These are phyloP conservation scores for Mechanitis mazaeus DNA, from an alignment of 2,888 invertebrate genomes.

Conservation along the genomic window DNA sequence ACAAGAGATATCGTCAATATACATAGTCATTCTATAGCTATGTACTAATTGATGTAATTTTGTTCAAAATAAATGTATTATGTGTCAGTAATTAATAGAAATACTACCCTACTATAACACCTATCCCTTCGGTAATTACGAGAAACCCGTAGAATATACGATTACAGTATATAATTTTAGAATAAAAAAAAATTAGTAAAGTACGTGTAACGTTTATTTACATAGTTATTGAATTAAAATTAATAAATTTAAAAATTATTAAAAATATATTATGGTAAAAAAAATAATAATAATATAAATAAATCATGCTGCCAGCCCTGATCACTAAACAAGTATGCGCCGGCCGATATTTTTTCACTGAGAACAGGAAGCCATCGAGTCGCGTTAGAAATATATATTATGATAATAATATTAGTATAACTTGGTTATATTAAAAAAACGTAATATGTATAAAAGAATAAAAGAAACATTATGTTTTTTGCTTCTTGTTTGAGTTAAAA, in stretches of 20 bases:
- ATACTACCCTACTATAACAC: no score
- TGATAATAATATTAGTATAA: constrained; percentile 26
- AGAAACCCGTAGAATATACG: no score
- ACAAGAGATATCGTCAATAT: no score
- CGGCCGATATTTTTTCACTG: constrained; percentile 72
- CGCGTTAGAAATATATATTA: constrained; percentile 35
- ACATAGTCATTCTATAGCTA: no score
- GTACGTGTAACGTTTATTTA: no score
- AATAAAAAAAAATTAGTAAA: no score
- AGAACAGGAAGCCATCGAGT: constrained; percentile 48
- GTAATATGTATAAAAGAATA: neutral
- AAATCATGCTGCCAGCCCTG: constrained; percentile 51
- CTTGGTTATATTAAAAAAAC: constrained; percentile 7
- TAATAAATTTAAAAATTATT: no score
- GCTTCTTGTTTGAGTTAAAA: neutral
- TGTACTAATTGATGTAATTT: no score
- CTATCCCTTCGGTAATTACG: no score
- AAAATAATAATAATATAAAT: constrained; percentile 46
- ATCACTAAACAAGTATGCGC: constrained; percentile 60
- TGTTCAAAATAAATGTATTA: neutral
- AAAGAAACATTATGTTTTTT: neutral
- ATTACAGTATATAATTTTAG: no score
- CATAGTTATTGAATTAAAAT: no score
- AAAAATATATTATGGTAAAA: constrained; percentile 21
- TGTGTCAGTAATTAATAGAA: neutral